phyloP scores from a whole-genome alignment of 2,797 vertebrate species.

The Urosaurus nigricauda region DNA sequence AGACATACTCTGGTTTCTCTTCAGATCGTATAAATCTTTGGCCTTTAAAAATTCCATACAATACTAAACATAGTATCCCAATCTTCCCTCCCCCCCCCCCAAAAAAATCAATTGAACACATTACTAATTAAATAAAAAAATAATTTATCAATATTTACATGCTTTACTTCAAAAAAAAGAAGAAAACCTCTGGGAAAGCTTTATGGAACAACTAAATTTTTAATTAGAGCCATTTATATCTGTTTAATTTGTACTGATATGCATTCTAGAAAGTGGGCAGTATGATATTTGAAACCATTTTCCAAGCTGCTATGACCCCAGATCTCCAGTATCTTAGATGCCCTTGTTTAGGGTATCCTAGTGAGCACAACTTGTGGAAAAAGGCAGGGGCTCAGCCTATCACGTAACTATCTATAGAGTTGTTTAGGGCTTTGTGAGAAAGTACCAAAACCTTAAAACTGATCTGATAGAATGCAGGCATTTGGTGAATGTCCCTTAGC shows the following conservation, averaged over 20 bases:
- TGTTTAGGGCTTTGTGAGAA: neutral
- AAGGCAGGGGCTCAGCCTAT: neutral
- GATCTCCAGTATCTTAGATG: neutral
- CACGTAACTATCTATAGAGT: neutral
- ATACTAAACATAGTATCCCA: too few relatives aligned
- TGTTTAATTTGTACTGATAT: neutral
- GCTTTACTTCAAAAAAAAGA: neutral
- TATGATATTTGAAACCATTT: neutral
- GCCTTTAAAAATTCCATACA: too few relatives aligned
- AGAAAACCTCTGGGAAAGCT: neutral
- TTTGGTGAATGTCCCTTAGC: neutral
- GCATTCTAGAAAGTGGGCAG: neutral
- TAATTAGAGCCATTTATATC: neutral
- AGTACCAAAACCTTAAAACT: neutral
- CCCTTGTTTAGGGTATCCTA: neutral
- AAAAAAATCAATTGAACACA: too few relatives aligned
- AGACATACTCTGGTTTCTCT: too few relatives aligned
- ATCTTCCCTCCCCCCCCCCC: too few relatives aligned
- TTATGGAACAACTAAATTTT: neutral
- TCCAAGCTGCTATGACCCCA: neutral
- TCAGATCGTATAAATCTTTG: too few relatives aligned
- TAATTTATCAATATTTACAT: neutral
- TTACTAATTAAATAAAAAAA: too few relatives aligned
- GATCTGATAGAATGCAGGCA: neutral
- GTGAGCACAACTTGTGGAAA: neutral